Evolutionary conservation across 2,113 vertebrate species (phyloP).

Genomic region (Planiliza haematocheilus): DNA sequence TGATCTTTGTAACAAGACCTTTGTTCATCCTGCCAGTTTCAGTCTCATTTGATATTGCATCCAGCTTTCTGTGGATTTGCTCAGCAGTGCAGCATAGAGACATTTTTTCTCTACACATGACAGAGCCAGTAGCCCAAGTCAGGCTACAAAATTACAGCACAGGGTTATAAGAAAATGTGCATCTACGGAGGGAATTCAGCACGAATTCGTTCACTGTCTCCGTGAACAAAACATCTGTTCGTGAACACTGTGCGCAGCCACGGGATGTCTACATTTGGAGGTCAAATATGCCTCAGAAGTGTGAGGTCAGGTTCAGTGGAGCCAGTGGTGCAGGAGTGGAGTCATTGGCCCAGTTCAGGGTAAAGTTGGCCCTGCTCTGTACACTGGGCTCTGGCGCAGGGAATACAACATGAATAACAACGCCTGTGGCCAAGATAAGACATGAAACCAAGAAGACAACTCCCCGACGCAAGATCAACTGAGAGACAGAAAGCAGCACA

Average conservation of each 20-base stretch:
- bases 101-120: neutral
- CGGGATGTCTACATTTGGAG: conserved; percentile 14
- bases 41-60: conserved; percentile 32
- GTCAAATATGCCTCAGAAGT: conserved; percentile 29
- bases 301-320: conserved; percentile 32
- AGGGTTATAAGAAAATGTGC: neutral
- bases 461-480: conserved; percentile 80
- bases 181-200: conserved; percentile 3
- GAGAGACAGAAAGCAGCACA: conserved; percentile 64
- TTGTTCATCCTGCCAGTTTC: conserved; percentile 29
- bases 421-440: conserved; percentile 66
- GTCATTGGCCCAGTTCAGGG: conserved; percentile 63
- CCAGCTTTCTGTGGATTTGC: conserved; percentile 28
- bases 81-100: conserved; percentile 19
- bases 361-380: conserved; percentile 64
- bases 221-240: neutral
- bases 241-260: conserved; percentile 2
- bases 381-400: conserved; percentile 61
- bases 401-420: conserved; percentile 63
- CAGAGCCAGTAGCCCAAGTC: neutral
- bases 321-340: conserved; percentile 54
- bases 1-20: conserved; percentile 33
- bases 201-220: conserved; percentile 8
- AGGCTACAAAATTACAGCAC: conserved; percentile 2
- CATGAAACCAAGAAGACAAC: conserved; percentile 46